Conservation (phyloP, 1,140 invertebrate genomes). For the Drosophila eugracilis region DNA sequence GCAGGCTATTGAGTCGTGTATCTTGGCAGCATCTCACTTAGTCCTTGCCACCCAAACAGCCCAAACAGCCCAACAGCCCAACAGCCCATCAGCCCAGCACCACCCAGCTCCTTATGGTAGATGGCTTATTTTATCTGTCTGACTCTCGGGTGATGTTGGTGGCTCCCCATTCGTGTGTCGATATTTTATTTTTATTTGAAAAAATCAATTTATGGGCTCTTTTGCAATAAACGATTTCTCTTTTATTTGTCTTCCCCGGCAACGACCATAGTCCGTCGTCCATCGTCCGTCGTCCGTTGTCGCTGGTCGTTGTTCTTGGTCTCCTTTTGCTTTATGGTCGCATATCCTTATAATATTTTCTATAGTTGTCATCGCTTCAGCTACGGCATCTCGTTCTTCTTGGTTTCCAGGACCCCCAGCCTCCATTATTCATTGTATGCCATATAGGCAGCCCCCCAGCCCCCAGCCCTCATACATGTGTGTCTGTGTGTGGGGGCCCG, state of each 20-base stretch:
- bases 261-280: conserved; percentile 8
- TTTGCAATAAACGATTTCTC: conserved; percentile 83
- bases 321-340: conserved; percentile 71
- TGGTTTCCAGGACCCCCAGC: conserved; percentile 1
- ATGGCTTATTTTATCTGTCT: conserved; percentile 77
- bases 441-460: neutral
- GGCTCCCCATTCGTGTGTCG: conserved; percentile 40
- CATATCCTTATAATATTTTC: conserved; percentile 83
- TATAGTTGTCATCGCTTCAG: conserved; percentile 77
- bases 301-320: conserved; percentile 21
- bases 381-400: conserved; percentile 17
- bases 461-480: neutral
- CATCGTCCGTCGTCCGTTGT: too few species aligned
- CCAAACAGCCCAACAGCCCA: neutral
- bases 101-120: conserved; percentile 33
- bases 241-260: conserved; percentile 74
- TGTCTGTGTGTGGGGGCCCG: conserved; percentile 18
- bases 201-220: conserved; percentile 82
- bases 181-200: conserved; percentile 83
- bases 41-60: conserved; percentile 14
- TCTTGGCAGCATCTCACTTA: conserved; percentile 47
- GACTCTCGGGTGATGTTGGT: conserved; percentile 9
- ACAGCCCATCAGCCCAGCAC: neutral
- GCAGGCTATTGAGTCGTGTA: conserved; percentile 54
- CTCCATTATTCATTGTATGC: conserved; percentile 66